A percentile compares a stretch with the other conserved stretches of the same genome.
Evolutionary conservation across 2,888 invertebrate species (phyloP).

Genomic region (Euspilapteryx auroguttella): DNA sequence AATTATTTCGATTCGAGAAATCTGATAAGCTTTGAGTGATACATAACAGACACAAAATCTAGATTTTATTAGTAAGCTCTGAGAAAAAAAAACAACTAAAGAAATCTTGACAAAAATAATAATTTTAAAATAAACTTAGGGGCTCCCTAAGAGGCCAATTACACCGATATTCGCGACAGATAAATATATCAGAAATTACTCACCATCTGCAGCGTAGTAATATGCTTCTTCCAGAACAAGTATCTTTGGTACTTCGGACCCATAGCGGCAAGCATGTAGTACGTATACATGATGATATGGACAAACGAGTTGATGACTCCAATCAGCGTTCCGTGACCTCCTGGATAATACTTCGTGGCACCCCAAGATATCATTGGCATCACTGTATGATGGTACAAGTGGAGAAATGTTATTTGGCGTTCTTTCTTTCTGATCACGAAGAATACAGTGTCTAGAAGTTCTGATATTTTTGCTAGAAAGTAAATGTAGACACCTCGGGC

Average conservation of each 20-base stretch:
- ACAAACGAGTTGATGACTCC: conserved; percentile 92
- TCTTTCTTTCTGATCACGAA: conserved; percentile 92
- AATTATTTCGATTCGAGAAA: no score
- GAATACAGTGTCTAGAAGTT: conserved; percentile 89
- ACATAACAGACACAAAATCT: neutral
- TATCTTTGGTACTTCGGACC: conserved; percentile 87
- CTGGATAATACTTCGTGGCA: conserved; percentile 83
- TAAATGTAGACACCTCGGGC: conserved; percentile 80
- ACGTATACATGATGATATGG: conserved; percentile 93
- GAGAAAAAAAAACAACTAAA: no score
- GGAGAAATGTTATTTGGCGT: conserved; percentile 85
- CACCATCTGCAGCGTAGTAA: conserved; percentile 91
- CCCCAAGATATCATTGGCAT: conserved; percentile 96
- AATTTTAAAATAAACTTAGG: no score
- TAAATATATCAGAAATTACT: conserved; percentile 13
- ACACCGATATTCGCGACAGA: no score
- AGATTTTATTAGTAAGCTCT: neutral
- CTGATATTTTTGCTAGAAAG: conserved; percentile 86
- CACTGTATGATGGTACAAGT: conserved; percentile 91
- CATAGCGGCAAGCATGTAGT: conserved; percentile 87
- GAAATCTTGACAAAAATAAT: no score
- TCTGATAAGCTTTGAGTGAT: neutral
- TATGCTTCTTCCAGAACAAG: conserved; percentile 92
- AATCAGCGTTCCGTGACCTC: conserved; percentile 90
- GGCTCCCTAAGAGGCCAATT: no score